Base-by-base conservation (phyloP, 2,888 invertebrate species). In the Rotaria magnacalcarata region DNA sequence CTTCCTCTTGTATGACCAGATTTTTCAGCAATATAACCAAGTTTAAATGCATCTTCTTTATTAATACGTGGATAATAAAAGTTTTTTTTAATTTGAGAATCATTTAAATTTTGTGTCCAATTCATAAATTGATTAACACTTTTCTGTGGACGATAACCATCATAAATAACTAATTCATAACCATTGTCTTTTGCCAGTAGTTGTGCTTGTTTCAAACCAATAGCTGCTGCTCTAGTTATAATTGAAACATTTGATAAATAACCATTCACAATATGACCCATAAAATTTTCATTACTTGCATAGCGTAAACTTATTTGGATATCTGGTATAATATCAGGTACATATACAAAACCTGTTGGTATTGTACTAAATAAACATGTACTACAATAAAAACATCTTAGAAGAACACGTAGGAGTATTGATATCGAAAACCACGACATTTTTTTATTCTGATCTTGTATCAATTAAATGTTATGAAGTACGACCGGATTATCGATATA, bases 121-220 rank as follows among this genome's bases (percentile, higher is more conserved):
- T n/a, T 56, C 5, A 84, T 56, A 58, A 84, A 84, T 16, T 84
- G 54, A 56, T 56, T 34, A 54, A 84, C 84, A 84, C 56, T 56
- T 84, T 56, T 84, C n/a, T 54, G 19, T n/a, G 84, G 84, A 34
- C 84, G 84, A 56, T 56, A 84, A 14, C 56, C 41, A 21, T 84
- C 84, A 84, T 84, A 84, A 41, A 84, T 58, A 43, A 84, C 84
- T 41, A 84, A 41, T 34, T 84, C 41, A 58, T 56, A 84, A 54
- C 84, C 84, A 41, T 56, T 43, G n/a, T 24, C n/a, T n/a, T 58
- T 58, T 1, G 58, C 58, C 21, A 56, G n/a, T 54, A 27, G 14
- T 56, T 56, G 56, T 41, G 41, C 84, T 41, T 58, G 21, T 56
- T 58, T 84, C 19, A 84, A 58, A 41, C 27, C 43, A 41, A 58